phyloP scores from a whole-genome alignment of 1,140 invertebrate species.

The Sycophila sp. region DNA sequence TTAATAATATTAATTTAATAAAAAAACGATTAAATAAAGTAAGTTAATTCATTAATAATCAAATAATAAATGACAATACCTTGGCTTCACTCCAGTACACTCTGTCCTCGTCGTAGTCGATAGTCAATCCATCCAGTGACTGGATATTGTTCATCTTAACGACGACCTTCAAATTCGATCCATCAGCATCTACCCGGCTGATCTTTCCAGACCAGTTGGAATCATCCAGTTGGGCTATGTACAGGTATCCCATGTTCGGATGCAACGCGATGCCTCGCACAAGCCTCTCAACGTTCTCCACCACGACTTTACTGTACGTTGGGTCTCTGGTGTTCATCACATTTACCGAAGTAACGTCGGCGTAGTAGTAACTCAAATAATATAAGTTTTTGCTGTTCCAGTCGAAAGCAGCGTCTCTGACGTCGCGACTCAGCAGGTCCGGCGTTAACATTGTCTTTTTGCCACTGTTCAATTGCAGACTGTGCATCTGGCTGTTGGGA shows the following conservation, averaged over 20 bases:
- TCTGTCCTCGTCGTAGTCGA: slow-evolving; percentile 8
- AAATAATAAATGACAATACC: background rate
- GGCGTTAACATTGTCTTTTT: background rate
- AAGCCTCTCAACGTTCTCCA: background rate
- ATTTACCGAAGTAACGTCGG: background rate
- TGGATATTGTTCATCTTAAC: background rate
- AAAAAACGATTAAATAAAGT: too few relatives aligned
- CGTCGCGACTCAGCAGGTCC: background rate
- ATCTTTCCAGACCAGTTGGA: background rate
- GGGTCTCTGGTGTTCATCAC: slow-evolving; percentile 1
- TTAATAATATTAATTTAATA: too few relatives aligned
- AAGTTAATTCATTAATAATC: background rate
- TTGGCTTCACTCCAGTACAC: slow-evolving; percentile 4
- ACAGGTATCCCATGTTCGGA: slow-evolving; percentile 16
- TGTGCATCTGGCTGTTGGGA: background rate
- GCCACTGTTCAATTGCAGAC: background rate
- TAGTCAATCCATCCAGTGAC: background rate
- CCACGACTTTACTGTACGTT: slow-evolving; percentile 15
- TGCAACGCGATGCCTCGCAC: background rate
- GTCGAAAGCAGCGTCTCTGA: background rate
- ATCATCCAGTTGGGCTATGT: background rate
- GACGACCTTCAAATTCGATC: background rate
- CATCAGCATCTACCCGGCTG: background rate
- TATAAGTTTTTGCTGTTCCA: slow-evolving; percentile 23
- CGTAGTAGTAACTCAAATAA: slow-evolving; percentile 15